phyloP scores from a whole-genome alignment of 2,888 invertebrate genomes.

The Agrotis ipsilon region DNA sequence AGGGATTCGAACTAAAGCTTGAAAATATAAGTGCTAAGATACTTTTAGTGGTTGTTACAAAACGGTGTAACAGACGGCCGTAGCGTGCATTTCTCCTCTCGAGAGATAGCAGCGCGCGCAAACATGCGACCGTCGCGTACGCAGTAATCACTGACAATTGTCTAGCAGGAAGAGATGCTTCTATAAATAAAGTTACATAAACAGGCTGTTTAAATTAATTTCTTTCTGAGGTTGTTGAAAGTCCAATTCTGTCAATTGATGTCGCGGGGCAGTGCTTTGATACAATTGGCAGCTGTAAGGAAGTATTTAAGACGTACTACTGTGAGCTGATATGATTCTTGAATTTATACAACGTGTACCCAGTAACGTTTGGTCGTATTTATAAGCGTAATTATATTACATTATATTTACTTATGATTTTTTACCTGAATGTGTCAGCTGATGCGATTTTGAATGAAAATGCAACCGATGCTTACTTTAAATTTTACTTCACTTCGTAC shows the following conservation, averaged over 20 bases:
- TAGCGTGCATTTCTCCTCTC: conserved; percentile 44
- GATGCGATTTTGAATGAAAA: no score
- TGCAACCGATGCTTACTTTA: no score
- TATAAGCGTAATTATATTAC: no score
- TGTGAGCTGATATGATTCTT: background rate
- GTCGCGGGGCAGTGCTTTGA: conserved; percentile 20
- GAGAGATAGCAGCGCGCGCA: conserved; percentile 27
- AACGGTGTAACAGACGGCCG: conserved; percentile 40
- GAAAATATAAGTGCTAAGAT: no score
- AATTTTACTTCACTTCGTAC: no score
- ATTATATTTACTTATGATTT: no score
- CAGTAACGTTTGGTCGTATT: no score
- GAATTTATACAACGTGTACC: no score
- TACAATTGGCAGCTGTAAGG: conserved; percentile 36
- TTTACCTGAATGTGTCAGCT: no score
- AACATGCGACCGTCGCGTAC: conserved; percentile 53
- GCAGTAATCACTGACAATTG: conserved; percentile 55
- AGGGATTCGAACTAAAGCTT: no score
- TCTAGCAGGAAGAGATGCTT: conserved; percentile 43
- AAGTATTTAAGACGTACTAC: conserved; percentile 5
- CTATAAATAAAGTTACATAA: conserved; percentile 52
- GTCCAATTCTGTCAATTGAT: conserved; percentile 49
- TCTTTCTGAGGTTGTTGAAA: conserved; percentile 40
- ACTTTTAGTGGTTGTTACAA: no score
- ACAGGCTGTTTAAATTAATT: conserved; percentile 43